Percentiles rank a stretch among this genome's conserved stretches.
phyloP scores from a whole-genome alignment of 1,140 invertebrate species.

The Protaetia brevitarsis region DNA sequence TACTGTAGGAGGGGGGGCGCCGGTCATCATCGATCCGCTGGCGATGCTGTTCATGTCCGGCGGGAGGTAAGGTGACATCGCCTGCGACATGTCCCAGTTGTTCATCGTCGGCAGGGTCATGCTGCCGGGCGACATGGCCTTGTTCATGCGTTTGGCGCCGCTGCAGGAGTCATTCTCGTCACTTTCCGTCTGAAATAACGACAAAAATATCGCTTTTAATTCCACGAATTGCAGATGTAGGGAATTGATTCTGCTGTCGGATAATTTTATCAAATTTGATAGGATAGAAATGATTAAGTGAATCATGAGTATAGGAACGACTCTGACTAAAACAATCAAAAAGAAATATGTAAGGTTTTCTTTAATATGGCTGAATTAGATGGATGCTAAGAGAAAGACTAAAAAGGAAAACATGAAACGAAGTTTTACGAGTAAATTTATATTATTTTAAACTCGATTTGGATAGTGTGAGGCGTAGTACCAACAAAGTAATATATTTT shows the following conservation, averaged over 20 bases:
- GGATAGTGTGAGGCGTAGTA: too few species aligned
- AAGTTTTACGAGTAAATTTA: too few species aligned
- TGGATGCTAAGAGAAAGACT: too few species aligned
- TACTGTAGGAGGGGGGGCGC: constrained; percentile 56
- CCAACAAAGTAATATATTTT: too few species aligned
- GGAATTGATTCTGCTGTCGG: not conserved
- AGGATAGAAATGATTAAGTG: too few species aligned
- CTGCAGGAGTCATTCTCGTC: constrained; percentile 55
- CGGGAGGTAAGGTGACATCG: constrained; percentile 85
- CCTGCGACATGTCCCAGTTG: constrained; percentile 88
- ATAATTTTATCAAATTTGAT: not conserved
- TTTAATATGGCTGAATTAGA: too few species aligned
- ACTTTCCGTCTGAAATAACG: constrained; percentile 58
- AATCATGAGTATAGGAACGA: too few species aligned
- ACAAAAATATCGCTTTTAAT: too few species aligned
- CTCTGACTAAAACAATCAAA: too few species aligned
- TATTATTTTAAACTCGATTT: too few species aligned
- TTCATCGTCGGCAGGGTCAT: constrained; percentile 92
- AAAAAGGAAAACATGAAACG: too few species aligned
- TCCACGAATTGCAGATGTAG: not conserved
- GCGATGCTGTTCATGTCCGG: constrained; percentile 90
- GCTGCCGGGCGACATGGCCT: constrained; percentile 91
- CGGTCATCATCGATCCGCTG: constrained; percentile 81
- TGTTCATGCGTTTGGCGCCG: constrained; percentile 59
- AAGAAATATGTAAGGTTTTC: too few species aligned